phyloP scores from a whole-genome alignment of 2,113 vertebrate species.

The Calcarius ornatus region DNA sequence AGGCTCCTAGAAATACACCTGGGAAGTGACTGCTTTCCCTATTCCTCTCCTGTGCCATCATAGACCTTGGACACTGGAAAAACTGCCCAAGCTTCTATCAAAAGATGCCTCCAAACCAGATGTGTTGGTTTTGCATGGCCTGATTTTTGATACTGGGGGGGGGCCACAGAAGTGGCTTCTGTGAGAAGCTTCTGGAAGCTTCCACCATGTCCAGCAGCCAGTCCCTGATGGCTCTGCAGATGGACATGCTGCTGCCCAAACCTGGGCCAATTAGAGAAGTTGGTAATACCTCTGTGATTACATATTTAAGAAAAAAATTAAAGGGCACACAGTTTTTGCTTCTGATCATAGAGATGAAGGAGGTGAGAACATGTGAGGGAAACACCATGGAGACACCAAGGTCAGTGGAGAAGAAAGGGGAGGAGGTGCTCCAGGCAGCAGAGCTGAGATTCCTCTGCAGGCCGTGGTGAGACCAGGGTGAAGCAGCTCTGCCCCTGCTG shows the following conservation, averaged over 20 bases:
- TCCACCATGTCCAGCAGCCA: neutral
- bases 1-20: neutral
- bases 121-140: neutral
- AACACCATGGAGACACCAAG: neutral
- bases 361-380: neutral
- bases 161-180: neutral
- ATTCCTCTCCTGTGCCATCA: neutral
- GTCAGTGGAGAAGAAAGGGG: accelerated
- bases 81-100: neutral
- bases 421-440: accelerated
- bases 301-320: neutral
- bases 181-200: neutral
- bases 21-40: neutral
- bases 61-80: too few relatives aligned
- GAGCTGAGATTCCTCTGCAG: neutral
- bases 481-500: too few relatives aligned
- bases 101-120: neutral
- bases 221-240: neutral
- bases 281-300: accelerated
- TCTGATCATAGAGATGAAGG: neutral
- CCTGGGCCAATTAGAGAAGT: accelerated
- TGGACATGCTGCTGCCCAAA: neutral
- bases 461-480: accelerated
- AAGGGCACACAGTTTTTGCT: neutral
- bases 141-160: accelerated